A percentile compares a stretch with the other conserved stretches of the same genome.
Evolutionary conservation across 2,797 vertebrate species (phyloP).

Genomic region (Alosa sapidissima): DNA sequence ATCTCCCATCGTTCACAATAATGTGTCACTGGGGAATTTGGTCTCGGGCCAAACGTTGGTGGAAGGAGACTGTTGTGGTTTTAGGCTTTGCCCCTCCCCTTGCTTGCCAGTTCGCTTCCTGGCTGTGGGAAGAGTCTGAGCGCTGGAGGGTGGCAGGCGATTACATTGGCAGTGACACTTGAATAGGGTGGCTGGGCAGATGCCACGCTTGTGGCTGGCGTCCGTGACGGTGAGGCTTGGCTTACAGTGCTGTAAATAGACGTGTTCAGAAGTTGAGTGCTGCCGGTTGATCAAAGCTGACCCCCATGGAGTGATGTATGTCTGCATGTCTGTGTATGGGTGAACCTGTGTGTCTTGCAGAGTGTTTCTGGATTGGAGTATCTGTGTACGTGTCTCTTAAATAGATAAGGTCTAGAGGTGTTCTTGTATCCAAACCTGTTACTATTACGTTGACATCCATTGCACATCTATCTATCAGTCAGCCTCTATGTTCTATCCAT

Average conservation of each 20-base stretch:
- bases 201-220: background rate
- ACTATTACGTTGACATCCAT: background rate
- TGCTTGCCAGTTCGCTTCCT: background rate
- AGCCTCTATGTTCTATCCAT: background rate
- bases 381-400: too few species aligned
- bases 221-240: background rate
- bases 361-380: too few species aligned
- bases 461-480: background rate
- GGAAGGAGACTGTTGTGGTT: background rate
- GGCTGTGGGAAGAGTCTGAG: background rate
- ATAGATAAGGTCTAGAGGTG: background rate
- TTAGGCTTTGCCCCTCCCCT: background rate
- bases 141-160: background rate
- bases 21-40: background rate
- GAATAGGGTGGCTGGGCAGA: background rate
- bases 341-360: too few species aligned
- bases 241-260: background rate
- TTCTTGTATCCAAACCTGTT: background rate
- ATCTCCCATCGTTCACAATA: background rate
- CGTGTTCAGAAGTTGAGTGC: background rate
- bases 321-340: background rate
- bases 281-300: background rate
- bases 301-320: background rate
- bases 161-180: slow-evolving; percentile 7
- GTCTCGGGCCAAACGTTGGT: background rate